Evolutionary conservation across 1,140 invertebrate genomes (phyloP).

Genomic region (Ceratosolen fusciceps): DNA sequence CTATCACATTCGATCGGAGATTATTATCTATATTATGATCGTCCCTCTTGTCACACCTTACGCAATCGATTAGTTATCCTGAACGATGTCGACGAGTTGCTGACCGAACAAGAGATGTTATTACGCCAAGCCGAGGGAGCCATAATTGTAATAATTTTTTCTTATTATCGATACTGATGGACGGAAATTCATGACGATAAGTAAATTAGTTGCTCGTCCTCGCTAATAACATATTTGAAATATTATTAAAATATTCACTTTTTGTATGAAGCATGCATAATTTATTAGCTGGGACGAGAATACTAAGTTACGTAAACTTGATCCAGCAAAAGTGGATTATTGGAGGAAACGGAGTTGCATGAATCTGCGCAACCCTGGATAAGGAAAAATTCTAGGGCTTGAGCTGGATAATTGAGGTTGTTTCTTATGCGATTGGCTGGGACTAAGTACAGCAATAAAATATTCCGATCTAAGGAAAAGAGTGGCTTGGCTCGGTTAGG

Average conservation of each 20-base stretch:
- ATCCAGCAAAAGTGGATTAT: background rate
- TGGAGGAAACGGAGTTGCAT: background rate
- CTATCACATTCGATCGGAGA: too few species aligned
- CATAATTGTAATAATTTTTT: background rate
- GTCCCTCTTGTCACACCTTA: too few species aligned
- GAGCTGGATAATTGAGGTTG: too few species aligned
- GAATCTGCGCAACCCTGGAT: too few species aligned
- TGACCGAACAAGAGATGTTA: background rate
- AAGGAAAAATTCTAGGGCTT: too few species aligned
- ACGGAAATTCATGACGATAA: background rate
- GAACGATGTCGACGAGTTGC: too few species aligned
- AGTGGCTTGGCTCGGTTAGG: background rate
- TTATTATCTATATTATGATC: too few species aligned
- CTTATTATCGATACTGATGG: background rate
- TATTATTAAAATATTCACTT: conserved; percentile 5
- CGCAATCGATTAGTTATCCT: too few species aligned
- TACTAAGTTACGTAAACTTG: background rate
- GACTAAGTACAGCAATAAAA: background rate
- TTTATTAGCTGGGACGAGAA: background rate
- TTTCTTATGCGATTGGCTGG: background rate
- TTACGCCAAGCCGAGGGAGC: background rate
- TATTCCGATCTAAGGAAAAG: conserved; percentile 7
- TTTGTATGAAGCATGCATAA: background rate
- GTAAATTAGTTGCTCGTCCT: background rate
- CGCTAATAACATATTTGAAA: background rate